Evolutionary conservation across 2,797 vertebrate species (phyloP), one percentile per base, ranked within the genome.

Genomic region (Chloroceryle amazona): DNA sequence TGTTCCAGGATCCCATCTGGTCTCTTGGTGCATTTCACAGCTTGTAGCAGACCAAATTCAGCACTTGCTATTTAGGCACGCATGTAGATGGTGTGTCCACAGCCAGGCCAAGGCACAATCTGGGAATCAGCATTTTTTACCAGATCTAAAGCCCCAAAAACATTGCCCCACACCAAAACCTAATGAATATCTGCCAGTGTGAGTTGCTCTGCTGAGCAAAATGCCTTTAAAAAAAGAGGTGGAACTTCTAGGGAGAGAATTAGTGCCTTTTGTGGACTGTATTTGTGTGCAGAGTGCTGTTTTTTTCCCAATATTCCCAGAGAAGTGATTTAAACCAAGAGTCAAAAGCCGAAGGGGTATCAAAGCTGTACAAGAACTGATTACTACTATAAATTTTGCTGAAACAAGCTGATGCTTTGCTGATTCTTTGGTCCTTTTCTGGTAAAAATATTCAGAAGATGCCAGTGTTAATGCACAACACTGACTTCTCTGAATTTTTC

Each of bases 381-480:
- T 97, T 97, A 91, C 89, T 94, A 66, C 92, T 75, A 91, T 97
- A 96, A 94, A 97, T 97, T 96, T 96, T 96, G 84, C 92, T 91
- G 95, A 95, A 96, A 95, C 83, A 93, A 94, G 95, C 75, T 76
- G 85, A 92, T 86, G 80, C 81, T 94, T 83, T 91, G 89, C 84
- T 96, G 93, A 94, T 96, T 96, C 94, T 94, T 97, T 89, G 78
- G 86, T 92, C 70, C 52, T 96, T 96, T 96, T 90, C 91, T 91
- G 86, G 93, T 72, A 92, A 89, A 91, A 96, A 87, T 90, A 70
- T 92, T 90, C 87, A 78, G 70, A 89, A 79, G 91, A 92, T 91
- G 75, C 81, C 75, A 66, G 67, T 92, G 89, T 95, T 96, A 95
- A 95, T 80, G 90, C 86, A 68, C 73, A 94, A 85, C 90, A 90